Conservation (phyloP, 2,113 vertebrate genomes). For the Chloropsis hardwickii region DNA sequence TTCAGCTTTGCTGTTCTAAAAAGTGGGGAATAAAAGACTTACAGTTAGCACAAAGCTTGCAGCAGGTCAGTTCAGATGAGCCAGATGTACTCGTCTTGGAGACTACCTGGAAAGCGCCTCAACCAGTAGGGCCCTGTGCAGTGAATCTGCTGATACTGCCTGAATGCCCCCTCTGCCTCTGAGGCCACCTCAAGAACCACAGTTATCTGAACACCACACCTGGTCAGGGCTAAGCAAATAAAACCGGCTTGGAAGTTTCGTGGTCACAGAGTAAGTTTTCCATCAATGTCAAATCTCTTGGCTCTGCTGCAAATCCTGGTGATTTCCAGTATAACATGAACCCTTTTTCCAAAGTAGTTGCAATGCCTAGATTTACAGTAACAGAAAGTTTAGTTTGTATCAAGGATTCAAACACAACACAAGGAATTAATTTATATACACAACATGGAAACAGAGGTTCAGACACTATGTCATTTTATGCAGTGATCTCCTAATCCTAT, state of each 20-base stretch:
- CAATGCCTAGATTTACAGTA: neutral
- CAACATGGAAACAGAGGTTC: neutral
- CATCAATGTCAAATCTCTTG: neutral
- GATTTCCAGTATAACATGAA: neutral
- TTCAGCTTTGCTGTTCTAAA: neutral
- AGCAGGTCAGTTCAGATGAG: neutral
- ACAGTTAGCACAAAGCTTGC: neutral
- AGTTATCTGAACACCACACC: neutral
- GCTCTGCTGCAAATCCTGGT: neutral
- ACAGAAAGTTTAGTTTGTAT: neutral
- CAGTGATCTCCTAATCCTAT: neutral
- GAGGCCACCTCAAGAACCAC: fast-evolving
- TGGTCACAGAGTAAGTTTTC: neutral
- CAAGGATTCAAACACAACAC: neutral
- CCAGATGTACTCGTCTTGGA: fast-evolving
- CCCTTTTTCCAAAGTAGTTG: neutral
- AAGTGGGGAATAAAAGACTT: neutral
- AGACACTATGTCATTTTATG: neutral
- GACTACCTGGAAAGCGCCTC: neutral
- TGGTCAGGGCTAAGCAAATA: neutral
- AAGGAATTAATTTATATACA: neutral
- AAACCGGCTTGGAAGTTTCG: neutral
- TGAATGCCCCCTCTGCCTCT: neutral
- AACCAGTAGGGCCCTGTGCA: neutral
- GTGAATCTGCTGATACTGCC: neutral